Conservation (phyloP, 30 jellyfish, hydroid and myxozoan genomes). For the Turritopsis dohrnii region DNA sequence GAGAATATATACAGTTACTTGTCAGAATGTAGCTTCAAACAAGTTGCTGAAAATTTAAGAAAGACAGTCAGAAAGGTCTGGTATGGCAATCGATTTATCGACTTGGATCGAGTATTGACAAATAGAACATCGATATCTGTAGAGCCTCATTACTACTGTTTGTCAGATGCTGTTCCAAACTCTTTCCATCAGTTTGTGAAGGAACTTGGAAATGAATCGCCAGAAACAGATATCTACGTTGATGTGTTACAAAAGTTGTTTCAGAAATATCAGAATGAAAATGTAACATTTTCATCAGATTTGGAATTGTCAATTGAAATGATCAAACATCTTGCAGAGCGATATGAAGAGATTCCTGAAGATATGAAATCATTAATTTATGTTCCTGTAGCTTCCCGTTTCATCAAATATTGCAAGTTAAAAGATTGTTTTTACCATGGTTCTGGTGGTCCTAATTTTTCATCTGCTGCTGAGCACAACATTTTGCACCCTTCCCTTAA, state of each 20-base stretch:
- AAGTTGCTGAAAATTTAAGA: not conserved
- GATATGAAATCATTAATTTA: not conserved
- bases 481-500: conserved; percentile 32
- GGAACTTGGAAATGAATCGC: not conserved
- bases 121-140: not conserved
- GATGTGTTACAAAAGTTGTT: conserved; percentile 29
- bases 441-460: not conserved
- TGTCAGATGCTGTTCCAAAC: not conserved
- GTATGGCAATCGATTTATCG: conserved; percentile 17
- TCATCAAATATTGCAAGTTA: not conserved
- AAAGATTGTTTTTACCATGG: conserved; percentile 10
- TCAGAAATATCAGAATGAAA: conserved; percentile 12
- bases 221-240: conserved; percentile 15
- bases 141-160: conserved; percentile 11
- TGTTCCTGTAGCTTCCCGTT: not conserved
- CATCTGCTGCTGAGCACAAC: not conserved
- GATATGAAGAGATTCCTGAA: not conserved
- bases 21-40: not conserved
- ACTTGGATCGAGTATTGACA: not conserved
- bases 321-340: conserved; percentile 17
- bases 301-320: conserved; percentile 18
- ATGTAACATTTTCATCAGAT: not conserved
- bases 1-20: not conserved
- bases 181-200: not conserved
- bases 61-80: not conserved